These are phyloP conservation scores for Suncus etruscus DNA, from an alignment of 2,113 vertebrate species.

Conservation along the genomic window DNA sequence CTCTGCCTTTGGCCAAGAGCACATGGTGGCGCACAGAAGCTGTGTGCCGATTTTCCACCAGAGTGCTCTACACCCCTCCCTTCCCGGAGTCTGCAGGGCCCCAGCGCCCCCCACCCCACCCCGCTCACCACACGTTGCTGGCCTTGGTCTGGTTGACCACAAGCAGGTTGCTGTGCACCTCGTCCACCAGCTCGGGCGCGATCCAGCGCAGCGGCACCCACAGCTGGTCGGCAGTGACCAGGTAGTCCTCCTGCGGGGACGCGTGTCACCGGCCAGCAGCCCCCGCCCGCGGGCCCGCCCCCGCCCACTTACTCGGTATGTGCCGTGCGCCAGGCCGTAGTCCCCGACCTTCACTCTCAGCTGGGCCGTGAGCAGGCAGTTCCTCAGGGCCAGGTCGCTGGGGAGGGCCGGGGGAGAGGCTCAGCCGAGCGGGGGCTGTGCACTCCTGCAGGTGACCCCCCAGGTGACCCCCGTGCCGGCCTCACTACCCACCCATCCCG, in stretches of 20 bases:
- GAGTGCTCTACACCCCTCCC: no score
- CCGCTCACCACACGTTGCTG: slow-evolving; percentile 96
- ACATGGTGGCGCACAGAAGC: no score
- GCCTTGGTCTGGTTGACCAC: slow-evolving; percentile 95
- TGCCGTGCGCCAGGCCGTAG: slow-evolving; percentile 95
- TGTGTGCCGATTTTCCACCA: no score
- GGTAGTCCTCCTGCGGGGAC: slow-evolving; percentile 95
- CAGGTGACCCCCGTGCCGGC: no score
- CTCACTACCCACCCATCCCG: no score
- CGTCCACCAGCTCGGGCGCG: slow-evolving; percentile 96
- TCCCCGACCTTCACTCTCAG: slow-evolving; percentile 97
- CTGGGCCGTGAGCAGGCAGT: slow-evolving; percentile 94
- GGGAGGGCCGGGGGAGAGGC: neutral
- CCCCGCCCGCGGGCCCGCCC: neutral
- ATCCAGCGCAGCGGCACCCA: slow-evolving; percentile 98
- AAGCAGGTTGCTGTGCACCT: slow-evolving; percentile 95
- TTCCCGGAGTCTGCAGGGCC: no score
- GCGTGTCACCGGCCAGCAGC: neutral
- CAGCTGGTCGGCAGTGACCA: slow-evolving; percentile 94
- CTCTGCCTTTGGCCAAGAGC: no score
- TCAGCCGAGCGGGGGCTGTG: rapidly evolving
- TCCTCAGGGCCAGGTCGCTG: slow-evolving; percentile 97
- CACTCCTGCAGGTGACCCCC: neutral
- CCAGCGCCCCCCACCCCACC: rapidly evolving
- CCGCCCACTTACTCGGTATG: slow-evolving; percentile 93